phyloP scores from a whole-genome alignment of 1,140 invertebrate genomes.

The Psilanteris sp. region DNA sequence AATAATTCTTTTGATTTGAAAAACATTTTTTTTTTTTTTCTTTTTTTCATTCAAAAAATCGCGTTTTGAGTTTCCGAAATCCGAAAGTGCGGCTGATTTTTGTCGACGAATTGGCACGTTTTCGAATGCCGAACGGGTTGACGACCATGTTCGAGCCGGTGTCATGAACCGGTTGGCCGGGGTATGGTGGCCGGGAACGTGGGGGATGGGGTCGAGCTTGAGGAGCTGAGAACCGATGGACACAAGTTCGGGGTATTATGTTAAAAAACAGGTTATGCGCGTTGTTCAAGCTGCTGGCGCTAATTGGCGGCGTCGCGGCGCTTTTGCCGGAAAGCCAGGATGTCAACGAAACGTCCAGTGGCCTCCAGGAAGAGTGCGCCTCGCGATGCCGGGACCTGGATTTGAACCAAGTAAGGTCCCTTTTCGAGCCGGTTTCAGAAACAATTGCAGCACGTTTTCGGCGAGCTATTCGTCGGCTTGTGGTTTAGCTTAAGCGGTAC shows the following conservation, averaged over 20 bases:
- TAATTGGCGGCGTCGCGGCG: constrained; percentile 62
- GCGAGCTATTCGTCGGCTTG: no score
- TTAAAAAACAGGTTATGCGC: constrained; percentile 71
- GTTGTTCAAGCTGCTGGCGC: constrained; percentile 69
- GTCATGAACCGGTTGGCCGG: constrained; percentile 7
- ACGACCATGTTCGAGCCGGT: no score
- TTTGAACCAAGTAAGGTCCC: constrained; percentile 71
- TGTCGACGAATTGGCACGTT: no score
- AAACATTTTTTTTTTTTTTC: no score
- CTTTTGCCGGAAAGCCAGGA: constrained; percentile 70
- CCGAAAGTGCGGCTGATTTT: no score
- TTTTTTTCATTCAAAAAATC: no score
- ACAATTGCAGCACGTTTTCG: no score
- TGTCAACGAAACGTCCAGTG: constrained; percentile 54
- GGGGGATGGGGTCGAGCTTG: constrained; percentile 14
- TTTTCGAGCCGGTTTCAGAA: no score
- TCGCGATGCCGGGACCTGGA: constrained; percentile 74
- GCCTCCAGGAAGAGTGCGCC: constrained; percentile 72
- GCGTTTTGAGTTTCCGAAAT: no score
- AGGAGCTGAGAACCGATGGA: constrained; percentile 30
- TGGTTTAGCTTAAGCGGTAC: no score
- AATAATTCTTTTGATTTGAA: no score
- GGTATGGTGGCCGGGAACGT: constrained; percentile 20
- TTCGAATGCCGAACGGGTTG: no score
- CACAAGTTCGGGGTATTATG: constrained; percentile 71